These are phyloP conservation scores for Lampris megalopsis DNA, from an alignment of 2,113 vertebrate genomes.

Conservation along the genomic window DNA sequence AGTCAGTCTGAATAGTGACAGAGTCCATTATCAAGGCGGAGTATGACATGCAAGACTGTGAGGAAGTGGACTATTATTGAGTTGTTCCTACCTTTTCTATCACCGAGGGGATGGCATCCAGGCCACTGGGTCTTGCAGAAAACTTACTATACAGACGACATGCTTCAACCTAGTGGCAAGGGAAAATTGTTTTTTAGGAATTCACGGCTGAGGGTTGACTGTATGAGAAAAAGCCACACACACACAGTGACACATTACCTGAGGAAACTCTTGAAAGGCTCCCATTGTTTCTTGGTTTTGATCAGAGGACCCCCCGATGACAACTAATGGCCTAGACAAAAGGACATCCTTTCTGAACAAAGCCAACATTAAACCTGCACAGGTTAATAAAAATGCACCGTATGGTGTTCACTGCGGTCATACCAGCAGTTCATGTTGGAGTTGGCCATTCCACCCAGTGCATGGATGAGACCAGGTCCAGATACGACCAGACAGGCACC, in stretches of 20 bases:
- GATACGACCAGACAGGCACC: conserved; percentile 95
- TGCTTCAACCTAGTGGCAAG: conserved; percentile 89
- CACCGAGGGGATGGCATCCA: conserved; percentile 88
- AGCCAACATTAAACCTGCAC: not conserved
- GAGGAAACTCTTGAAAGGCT: conserved; percentile 97
- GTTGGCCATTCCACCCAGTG: conserved; percentile 95
- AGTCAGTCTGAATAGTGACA: no score
- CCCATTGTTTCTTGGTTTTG: conserved; percentile 93
- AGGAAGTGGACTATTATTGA: not conserved
- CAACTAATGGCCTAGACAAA: conserved; percentile 90
- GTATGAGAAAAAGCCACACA: no score
- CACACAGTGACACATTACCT: conserved; percentile 80
- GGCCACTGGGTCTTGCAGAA: conserved; percentile 88
- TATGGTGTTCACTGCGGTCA: not conserved
- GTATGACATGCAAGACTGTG: not conserved
- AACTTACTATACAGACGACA: conserved; percentile 95
- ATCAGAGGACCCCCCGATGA: conserved; percentile 94
- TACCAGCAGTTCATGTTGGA: conserved; percentile 97
- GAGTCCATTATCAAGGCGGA: not conserved
- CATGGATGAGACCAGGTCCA: conserved; percentile 93
- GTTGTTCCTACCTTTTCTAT: conserved; percentile 89
- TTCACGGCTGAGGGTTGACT: no score
- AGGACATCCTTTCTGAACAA: not conserved
- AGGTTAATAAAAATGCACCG: not conserved
- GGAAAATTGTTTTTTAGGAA: not conserved